Percentiles rank a stretch among this genome's conserved stretches.
phyloP scores from a whole-genome alignment of 2,888 invertebrate genomes.

The Cancer borealis region DNA sequence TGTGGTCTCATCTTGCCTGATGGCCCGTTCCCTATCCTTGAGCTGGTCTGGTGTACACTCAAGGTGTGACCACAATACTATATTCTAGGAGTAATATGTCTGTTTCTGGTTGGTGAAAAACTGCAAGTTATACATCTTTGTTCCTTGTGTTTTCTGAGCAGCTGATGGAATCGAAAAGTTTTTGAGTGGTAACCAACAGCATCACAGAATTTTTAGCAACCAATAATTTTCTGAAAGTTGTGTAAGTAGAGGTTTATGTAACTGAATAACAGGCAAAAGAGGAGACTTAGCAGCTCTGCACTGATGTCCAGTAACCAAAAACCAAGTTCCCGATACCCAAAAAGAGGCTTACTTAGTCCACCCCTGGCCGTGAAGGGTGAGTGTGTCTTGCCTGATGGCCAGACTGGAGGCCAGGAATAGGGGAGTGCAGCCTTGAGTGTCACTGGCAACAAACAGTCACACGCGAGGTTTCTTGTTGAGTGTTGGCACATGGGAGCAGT shows the following conservation, averaged over 20 bases:
- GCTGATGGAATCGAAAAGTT: background rate
- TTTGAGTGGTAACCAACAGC: background rate
- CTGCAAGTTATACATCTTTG: background rate
- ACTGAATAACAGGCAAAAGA: background rate
- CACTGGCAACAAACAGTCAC: background rate
- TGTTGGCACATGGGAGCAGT: conserved; percentile 69
- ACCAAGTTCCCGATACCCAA: background rate
- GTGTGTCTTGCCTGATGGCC: background rate
- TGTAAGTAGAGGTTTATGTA: background rate
- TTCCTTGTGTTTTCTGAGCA: background rate
- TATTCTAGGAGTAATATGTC: background rate
- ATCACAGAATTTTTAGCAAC: background rate
- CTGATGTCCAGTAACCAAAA: background rate
- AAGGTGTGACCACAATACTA: background rate
- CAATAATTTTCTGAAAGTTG: background rate
- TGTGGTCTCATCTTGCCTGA: background rate
- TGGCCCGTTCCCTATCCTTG: background rate
- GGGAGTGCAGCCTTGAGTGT: conserved; percentile 14
- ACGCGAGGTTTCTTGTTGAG: conserved; percentile 64
- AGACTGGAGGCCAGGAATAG: background rate
- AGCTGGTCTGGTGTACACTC: background rate
- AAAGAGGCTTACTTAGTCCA: background rate
- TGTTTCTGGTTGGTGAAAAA: background rate
- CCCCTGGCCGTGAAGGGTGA: background rate
- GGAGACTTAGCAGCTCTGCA: background rate